These are phyloP conservation scores for Sciurus carolinensis DNA, from an alignment of 2,797 vertebrate species.

Conservation along the genomic window DNA sequence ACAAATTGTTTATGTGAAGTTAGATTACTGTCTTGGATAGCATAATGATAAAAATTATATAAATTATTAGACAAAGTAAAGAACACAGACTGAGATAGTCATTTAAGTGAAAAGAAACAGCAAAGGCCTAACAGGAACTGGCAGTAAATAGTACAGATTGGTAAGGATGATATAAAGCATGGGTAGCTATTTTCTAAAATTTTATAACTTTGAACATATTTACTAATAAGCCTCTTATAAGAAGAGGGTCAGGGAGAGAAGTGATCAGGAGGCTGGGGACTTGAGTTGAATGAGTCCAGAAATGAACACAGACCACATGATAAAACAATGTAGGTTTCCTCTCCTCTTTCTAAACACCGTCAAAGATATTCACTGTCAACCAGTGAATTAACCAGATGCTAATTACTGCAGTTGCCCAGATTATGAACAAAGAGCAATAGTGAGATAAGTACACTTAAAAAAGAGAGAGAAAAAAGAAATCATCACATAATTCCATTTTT, in stretches of 20 bases:
- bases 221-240: conserved; percentile 31
- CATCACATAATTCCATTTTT: not conserved
- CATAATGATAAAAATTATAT: not conserved
- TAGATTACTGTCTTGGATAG: not conserved
- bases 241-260: not conserved
- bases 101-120: not conserved
- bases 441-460: not conserved
- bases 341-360: not conserved
- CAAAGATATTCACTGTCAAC: not conserved
- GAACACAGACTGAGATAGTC: not conserved
- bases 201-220: not conserved
- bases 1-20: not conserved
- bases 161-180: not conserved
- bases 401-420: not conserved
- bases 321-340: not conserved
- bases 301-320: not conserved
- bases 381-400: not conserved
- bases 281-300: not conserved
- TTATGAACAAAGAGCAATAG: conserved; percentile 9
- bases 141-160: not conserved
- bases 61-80: not conserved
- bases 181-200: not conserved
- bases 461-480: too few relatives aligned
- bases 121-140: not conserved
- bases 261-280: not conserved